Base-by-base conservation (phyloP, 2,888 invertebrate species). In the Harpalus rufipes region DNA sequence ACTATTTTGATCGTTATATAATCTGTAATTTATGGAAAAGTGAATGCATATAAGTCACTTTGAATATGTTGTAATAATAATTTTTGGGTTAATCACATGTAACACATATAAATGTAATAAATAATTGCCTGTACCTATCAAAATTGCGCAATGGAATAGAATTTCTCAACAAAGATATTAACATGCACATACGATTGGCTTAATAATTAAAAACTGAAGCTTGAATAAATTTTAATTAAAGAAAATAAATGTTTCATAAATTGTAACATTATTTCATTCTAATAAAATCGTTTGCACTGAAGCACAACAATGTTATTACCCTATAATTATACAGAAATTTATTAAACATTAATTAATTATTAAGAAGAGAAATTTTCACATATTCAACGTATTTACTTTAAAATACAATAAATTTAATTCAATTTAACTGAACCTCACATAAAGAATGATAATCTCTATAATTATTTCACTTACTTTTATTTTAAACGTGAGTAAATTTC, bases 261-360 rank as follows among this genome's bases (percentile, higher is more conserved):
- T 74, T 83, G 72, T 59, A 74, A 59, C 25, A 58, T 58, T 78
- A 58, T 78, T 78, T 58, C 56, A 78, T 78, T 78, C 58, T 78
- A 78, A 78, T 78, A 78, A 83, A 83, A 83, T 83, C 74, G 39
- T 74, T 63, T 81, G 81, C 68, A 16, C 44, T 58, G 82, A 83
- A 84, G 61, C 78, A 25, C 12, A 84, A 78, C 63, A 61, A 63
- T 84, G 82, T 84, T 84, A 63, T 76, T 84, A 63, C 84, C 78
- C 84, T 84, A 84, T 84, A 84, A 84, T 84, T 84, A 84, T 81
- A 65, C 21, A 81, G 65, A 81, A 81, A 56, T 68, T 56, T 68
- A 65, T 81, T 72, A 68, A 68, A 68, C 44, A 68, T 25, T 56
- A 68, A 81, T 81, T 68, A 81, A 81, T 81, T 65, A 63, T 63